Conservation (phyloP, 1,140 invertebrate genomes). For the Pseudomyrmex flavicornis region DNA sequence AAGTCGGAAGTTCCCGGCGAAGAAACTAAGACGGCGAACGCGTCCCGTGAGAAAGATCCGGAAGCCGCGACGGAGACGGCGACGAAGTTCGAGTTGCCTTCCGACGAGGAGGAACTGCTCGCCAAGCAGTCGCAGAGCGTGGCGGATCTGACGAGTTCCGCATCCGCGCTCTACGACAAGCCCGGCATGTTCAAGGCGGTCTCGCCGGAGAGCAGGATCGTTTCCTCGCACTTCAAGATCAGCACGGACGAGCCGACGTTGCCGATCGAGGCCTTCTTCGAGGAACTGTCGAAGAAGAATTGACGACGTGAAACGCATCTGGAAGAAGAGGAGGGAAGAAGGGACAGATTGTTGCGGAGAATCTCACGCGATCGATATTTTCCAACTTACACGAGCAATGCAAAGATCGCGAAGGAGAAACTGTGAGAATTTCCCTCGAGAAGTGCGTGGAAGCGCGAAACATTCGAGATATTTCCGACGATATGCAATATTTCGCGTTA, state of each 20-base stretch:
- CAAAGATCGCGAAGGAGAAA: too few species aligned
- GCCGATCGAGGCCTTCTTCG: constrained; percentile 86
- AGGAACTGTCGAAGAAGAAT: constrained; percentile 79
- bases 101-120: constrained; percentile 80
- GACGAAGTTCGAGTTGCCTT: not conserved
- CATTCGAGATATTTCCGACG: not conserved
- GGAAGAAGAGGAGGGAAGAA: not conserved
- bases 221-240: constrained; percentile 80
- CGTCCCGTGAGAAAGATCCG: not conserved
- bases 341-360: not conserved
- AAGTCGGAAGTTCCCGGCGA: not conserved
- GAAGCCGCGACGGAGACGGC: not conserved
- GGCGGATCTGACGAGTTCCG: constrained; percentile 85
- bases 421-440: too few species aligned
- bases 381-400: too few species aligned
- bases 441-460: not conserved
- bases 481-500: not conserved
- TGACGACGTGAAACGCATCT: constrained; percentile 23
- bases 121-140: constrained; percentile 84
- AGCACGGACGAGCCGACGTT: constrained; percentile 85
- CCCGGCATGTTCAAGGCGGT: constrained; percentile 84
- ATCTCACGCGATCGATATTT: too few species aligned
- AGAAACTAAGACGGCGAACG: not conserved
- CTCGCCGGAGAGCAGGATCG: constrained; percentile 78
- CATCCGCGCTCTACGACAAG: constrained; percentile 83